Conservation (phyloP, 2,888 invertebrate species). For the Lithophane ornitopus region DNA sequence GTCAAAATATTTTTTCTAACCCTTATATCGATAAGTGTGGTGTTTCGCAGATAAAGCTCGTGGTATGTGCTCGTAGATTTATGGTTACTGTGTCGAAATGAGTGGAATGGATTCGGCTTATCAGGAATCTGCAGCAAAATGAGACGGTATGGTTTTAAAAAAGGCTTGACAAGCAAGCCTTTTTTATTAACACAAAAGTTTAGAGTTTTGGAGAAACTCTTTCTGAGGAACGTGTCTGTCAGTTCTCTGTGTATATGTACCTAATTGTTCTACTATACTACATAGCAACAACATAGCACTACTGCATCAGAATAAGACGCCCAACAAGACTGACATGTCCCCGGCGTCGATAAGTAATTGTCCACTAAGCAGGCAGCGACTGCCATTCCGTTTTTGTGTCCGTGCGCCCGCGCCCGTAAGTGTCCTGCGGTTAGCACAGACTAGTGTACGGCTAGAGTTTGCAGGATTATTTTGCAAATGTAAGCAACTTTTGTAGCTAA, state of each 20-base stretch:
- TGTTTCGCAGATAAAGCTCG: conserved; percentile 50
- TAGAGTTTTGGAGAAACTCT: not conserved
- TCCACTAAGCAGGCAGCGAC: conserved; percentile 74
- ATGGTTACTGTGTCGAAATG: conserved; percentile 19
- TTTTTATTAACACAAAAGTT: not conserved
- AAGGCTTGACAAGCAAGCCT: conserved; percentile 5
- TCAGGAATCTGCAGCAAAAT: conserved; percentile 29
- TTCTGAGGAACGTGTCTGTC: not conserved
- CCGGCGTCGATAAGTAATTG: conserved; percentile 83
- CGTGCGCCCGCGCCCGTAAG: conserved; percentile 67
- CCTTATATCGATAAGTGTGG: conserved; percentile 48
- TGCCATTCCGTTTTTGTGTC: conserved; percentile 72
- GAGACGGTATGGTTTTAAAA: conserved; percentile 26
- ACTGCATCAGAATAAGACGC: conserved; percentile 48
- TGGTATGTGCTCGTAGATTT: conserved; percentile 46
- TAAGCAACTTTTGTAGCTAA: not conserved
- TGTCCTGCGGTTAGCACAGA: conserved; percentile 66
- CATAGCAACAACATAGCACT: conserved; percentile 16
- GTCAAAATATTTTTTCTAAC: conserved; percentile 44
- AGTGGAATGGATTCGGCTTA: conserved; percentile 27
- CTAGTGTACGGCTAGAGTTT: conserved; percentile 34
- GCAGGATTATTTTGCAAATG: not conserved
- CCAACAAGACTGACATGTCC: conserved; percentile 66
- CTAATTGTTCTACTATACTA: not conserved
- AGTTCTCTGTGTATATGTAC: not conserved